A percentile compares a stretch with the other conserved stretches of the same genome.
Evolutionary conservation across 2,888 invertebrate genomes (phyloP).

Genomic region (Heliconius hortense): DNA sequence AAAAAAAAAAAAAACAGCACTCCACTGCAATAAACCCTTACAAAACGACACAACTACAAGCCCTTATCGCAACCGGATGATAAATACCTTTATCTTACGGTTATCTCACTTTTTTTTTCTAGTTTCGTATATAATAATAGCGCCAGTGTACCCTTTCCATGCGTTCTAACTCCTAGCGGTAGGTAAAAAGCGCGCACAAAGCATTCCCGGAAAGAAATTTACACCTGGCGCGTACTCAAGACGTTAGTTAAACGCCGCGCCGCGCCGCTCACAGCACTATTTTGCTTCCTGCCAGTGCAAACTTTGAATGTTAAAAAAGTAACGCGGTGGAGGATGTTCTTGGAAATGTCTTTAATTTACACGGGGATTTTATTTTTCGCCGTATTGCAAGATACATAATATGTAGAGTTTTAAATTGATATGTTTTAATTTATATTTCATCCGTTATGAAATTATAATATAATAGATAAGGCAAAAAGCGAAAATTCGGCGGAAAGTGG

Average conservation of each 20-base stretch:
- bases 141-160: slow-evolving; percentile 14
- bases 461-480: no score
- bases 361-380: neutral
- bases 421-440: neutral
- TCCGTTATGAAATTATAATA: neutral
- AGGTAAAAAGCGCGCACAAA: slow-evolving; percentile 22
- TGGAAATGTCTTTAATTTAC: slow-evolving; percentile 4
- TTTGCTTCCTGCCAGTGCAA: slow-evolving; percentile 5
- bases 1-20: neutral
- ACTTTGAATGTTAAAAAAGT: neutral
- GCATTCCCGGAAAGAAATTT: slow-evolving; percentile 27
- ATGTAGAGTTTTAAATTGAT: neutral
- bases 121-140: slow-evolving; percentile 11
- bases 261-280: slow-evolving; percentile 4
- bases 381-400: neutral
- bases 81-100: slow-evolving; percentile 4
- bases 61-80: slow-evolving; percentile 12
- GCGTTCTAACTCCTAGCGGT: neutral
- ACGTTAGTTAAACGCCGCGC: slow-evolving; percentile 19
- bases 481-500: no score
- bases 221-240: slow-evolving; percentile 23
- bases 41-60: neutral
- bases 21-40: neutral
- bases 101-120: neutral
- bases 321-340: neutral